Base-by-base conservation (phyloP, 2,888 invertebrate genomes). In the Melanophora roralis region DNA sequence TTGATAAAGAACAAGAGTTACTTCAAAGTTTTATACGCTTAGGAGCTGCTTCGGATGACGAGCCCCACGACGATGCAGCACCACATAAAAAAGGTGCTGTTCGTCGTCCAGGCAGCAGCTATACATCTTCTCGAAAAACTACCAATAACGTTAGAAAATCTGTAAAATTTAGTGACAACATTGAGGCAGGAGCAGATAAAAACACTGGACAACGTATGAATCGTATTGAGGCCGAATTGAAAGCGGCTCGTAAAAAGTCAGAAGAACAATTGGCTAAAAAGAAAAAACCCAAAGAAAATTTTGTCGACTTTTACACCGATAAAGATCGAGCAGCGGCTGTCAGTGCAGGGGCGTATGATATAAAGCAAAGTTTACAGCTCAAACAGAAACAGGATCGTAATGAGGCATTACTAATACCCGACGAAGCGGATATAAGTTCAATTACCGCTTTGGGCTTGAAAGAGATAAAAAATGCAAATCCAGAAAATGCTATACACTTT, bases 241-340 rank as follows among this genome's bases (percentile, higher is more conserved):
- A 83, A 11, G 88, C 86, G 9, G 84, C 82, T 4, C 87, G 85
- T 9, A 87, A 86, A 57, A 86, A 86, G 76, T 85, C 83, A 38
- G 88, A 88, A 60, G 85, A 86, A 8, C 82, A 84, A 45, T 62
- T 85, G 36, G 62, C 85, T 14, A 88, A 87, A 75, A 89, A 87
- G 65, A 88, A 88, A 82, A 89, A 88, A 72, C 85, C 87, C 1
- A 87, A 87, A 68, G 89, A 89, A 65, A 87, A 88, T 53, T 89
- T 89, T 51, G 96, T 96, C 83, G 97, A 97, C 86, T 90, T 95
- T 21, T 97, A 96, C 86, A 97, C 96, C 19, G 97, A 97, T 87
- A 97, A 97, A 86, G 97, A 97, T 87, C 91, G 97, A 6, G 97
- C 97, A 0, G 97, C 97, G 0, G 96, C 97, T 0, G 96, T 96